Evolutionary conservation across 2,888 invertebrate species (phyloP), one percentile per base, ranked within the genome.

Genomic region (Graphium colonna): DNA sequence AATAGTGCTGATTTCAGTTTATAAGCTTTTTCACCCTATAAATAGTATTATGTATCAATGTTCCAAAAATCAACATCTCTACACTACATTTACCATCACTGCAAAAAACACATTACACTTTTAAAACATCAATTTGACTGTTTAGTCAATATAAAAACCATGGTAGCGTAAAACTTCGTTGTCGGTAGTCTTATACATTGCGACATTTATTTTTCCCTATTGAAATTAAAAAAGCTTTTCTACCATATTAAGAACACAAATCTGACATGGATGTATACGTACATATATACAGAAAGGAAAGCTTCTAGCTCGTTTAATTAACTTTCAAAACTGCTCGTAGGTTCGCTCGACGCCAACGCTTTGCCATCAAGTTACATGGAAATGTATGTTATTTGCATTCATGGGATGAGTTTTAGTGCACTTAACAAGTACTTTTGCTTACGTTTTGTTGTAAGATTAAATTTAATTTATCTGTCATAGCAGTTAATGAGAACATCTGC

Each of bases 321-420:
- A 49, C 40, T 49, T 41, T 41, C 49, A 49, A 40, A 41, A n/a
- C 40, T 47, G 28, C 38, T 21, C 33, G 12, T 3, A 40, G 12
- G 16, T 31, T 8, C 0, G 42, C 13, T 17, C 13, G 31, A 1
- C 31, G 31, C 31, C 26, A 26, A 5, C 26, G 26, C 7, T 26
- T 7, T 7, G 26, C 3, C 31, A 31, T 31, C 10, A 7, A 7
- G 31, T 31, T 31, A 31, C 10, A 31, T 31, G 31, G 31, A 31
- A 31, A 31, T 31, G 31, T 9, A 10, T 31, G 31, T 31, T 31
- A 31, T 31, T 31, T 31, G 31, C 31, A 31, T 31, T 9, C 31
- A 31, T 10, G 31, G 10, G 10, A 31, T 31, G 31, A 31, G 8
- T 9, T 10, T 3, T 5, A 31, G 1, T 10, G 10, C 31, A 9